Conservation (phyloP, 1,140 invertebrate species). For the Muscidifurax raptorellus region DNA sequence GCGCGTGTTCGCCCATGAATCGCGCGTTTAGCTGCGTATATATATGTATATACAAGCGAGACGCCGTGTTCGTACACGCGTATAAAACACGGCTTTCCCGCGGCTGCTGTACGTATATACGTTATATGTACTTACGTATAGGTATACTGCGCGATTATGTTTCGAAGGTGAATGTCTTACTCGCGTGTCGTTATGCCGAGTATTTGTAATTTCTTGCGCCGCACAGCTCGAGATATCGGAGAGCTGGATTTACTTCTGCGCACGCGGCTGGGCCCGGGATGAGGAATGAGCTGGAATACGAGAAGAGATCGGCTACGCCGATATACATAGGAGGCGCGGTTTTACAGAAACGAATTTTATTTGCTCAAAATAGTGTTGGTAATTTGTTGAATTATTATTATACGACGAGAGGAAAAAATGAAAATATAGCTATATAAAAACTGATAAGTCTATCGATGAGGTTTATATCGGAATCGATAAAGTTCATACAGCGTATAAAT, state of each 20-base stretch:
- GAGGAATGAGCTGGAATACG: background rate
- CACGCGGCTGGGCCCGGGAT: background rate
- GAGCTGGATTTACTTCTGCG: background rate
- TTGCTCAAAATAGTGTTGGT: background rate
- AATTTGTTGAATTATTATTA: background rate
- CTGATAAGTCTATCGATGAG: background rate
- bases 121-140: background rate
- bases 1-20: constrained; percentile 1
- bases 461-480: background rate
- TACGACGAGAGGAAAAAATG: too few relatives aligned
- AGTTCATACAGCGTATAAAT: background rate
- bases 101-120: background rate
- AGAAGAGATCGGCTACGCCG: background rate
- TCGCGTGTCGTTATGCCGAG: constrained; percentile 27
- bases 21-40: background rate
- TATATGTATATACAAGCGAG: background rate
- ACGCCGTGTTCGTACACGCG: background rate
- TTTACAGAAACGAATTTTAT: background rate
- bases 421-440: too few relatives aligned
- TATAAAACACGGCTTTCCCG: constrained; percentile 10
- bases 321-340: background rate
- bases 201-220: constrained; percentile 21
- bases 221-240: background rate
- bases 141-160: background rate
- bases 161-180: constrained; percentile 19